Base-by-base conservation (phyloP, 2,888 invertebrate genomes). In the Adineta ricciae region DNA sequence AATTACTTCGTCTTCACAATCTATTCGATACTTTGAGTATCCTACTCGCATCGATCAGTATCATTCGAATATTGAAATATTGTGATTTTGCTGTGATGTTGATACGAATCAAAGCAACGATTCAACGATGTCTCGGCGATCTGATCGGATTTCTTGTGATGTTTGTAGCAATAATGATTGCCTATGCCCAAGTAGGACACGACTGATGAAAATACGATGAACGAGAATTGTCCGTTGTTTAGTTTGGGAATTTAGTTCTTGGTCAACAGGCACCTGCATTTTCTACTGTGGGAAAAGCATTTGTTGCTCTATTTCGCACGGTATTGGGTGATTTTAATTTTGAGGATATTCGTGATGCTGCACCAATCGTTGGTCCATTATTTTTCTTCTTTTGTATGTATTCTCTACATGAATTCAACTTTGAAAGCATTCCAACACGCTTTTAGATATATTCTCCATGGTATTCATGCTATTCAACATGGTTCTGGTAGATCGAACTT, bases 51-150 rank as follows among this genome's bases (percentile, higher is more conserved):
- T 78, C 78, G n/a, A 38, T 78, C 24, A 41, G 41, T 24, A n/a
- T 78, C 41, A 38, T 78, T 14, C 78, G 78, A 41, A 78, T 78
- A 41, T n/a, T 78, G 4, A 78, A 78, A 78, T 78, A 78, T 78
- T 38, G 41, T n/a, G 78, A 78, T 78, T 41, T 78, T 78, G 24
- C 41, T 78, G 19, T 41, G 2, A 41, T 21, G 14, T 2, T 78
- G 4, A 36, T 78, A 24, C 41, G 41, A 41, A 78, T 78, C 14
- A 78, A 78, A 78, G 78, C 78, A 78, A 78, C 78, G 41, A 24
- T 78, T 14, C 38, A 41, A 78, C 21, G 38, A 78, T 78, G 78
- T 21, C n/a, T 78, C 14, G 78, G 78, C n/a, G 78, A 78, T 78
- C 41, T 78, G 8, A 21, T 78, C 14, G 78, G 78, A 24, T 78